Percentiles rank a stretch among this genome's conserved stretches.
phyloP scores from a whole-genome alignment of 2,113 vertebrate genomes.

The Nothocercus nigrocapillus region DNA sequence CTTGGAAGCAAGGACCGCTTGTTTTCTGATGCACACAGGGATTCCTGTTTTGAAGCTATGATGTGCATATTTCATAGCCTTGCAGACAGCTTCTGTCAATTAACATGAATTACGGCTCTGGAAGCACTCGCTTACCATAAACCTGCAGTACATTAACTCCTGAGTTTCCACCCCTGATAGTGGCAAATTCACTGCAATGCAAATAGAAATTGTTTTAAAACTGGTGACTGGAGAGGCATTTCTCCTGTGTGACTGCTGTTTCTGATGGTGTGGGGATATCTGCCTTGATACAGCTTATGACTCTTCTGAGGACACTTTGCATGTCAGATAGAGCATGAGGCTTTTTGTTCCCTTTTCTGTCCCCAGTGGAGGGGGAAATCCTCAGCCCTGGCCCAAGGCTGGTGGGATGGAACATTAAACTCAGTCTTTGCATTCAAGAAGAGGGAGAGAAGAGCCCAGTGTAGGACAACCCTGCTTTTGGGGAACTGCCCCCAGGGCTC shows the following conservation, averaged over 20 bases:
- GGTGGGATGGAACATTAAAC: neutral
- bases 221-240: neutral
- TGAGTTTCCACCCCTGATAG: slow-evolving; percentile 5
- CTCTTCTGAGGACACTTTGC: accelerated
- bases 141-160: slow-evolving; percentile 57
- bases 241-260: neutral
- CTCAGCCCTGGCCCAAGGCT: neutral
- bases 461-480: neutral
- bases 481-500: too few relatives aligned
- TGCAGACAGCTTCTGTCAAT: slow-evolving; percentile 63
- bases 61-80: slow-evolving; percentile 18
- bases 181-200: slow-evolving; percentile 31
- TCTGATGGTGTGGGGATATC: neutral
- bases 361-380: neutral
- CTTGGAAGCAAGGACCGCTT: slow-evolving; percentile 44
- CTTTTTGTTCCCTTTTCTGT: neutral
- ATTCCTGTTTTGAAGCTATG: slow-evolving; percentile 55
- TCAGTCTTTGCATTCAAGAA: neutral
- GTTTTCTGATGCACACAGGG: slow-evolving; percentile 48
- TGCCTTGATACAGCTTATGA: neutral
- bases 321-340: accelerated
- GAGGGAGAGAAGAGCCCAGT: neutral
- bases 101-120: slow-evolving; percentile 37
- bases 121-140: slow-evolving; percentile 13
- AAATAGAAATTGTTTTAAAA: slow-evolving; percentile 15